Evolutionary conservation across 2,888 invertebrate genomes (phyloP).

Genomic region (Petrolisthes manimaculis): DNA sequence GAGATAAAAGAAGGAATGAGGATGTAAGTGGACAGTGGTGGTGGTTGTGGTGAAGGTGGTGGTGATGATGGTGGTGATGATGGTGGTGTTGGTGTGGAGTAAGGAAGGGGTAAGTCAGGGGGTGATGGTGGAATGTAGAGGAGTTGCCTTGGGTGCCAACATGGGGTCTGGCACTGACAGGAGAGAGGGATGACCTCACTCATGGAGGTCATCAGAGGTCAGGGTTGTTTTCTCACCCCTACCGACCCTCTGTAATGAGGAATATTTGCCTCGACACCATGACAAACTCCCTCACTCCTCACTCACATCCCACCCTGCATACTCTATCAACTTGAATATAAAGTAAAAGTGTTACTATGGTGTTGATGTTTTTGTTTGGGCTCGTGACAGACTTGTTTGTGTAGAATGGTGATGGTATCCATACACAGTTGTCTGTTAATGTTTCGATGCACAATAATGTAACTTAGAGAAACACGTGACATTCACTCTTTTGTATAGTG

Average conservation of each 20-base stretch:
- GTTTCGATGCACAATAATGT: too few species aligned
- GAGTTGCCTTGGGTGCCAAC: constrained; percentile 4
- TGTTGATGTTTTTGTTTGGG: too few species aligned
- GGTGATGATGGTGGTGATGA: neutral
- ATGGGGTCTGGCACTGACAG: constrained; percentile 6
- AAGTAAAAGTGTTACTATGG: too few species aligned
- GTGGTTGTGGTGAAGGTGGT: neutral
- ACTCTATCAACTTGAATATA: too few species aligned
- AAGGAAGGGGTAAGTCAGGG: neutral
- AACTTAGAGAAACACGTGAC: too few species aligned
- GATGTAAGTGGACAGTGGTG: too few species aligned
- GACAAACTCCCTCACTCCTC: neutral
- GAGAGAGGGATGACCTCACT: constrained; percentile 4
- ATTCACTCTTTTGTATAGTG: too few species aligned
- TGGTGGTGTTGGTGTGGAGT: neutral
- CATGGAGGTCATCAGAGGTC: constrained; percentile 11
- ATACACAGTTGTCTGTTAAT: too few species aligned
- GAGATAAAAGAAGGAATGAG: too few species aligned
- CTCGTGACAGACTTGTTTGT: too few species aligned
- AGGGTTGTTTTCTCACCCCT: constrained; percentile 9
- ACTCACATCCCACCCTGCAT: too few species aligned
- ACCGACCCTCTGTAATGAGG: constrained; percentile 8
- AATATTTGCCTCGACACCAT: constrained; percentile 1
- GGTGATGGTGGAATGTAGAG: neutral
- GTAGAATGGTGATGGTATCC: too few species aligned